phyloP scores from a whole-genome alignment of 2,888 invertebrate species.

The Lordiphosa andalusiaca region DNA sequence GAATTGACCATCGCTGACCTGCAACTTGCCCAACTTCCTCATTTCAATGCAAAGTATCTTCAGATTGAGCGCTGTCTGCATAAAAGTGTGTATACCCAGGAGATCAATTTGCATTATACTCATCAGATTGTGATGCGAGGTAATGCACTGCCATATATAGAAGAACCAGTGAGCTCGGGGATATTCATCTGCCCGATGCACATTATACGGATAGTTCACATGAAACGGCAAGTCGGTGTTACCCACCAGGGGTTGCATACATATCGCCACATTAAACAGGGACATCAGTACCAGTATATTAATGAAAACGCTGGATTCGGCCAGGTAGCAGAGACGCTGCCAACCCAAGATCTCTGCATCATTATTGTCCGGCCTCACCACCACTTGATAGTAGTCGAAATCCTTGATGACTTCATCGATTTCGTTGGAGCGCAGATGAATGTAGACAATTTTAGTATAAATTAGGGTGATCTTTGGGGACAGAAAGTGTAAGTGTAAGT shows the following conservation, averaged over 20 bases:
- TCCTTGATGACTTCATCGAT: constrained; percentile 53
- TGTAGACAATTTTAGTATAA: constrained; percentile 43
- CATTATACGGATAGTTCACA: constrained; percentile 57
- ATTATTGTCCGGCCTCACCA: constrained; percentile 9
- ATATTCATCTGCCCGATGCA: constrained; percentile 37
- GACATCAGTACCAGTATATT: constrained; percentile 30
- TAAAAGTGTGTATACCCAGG: constrained; percentile 48
- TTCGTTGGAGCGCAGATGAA: constrained; percentile 40
- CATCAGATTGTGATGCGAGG: constrained; percentile 49
- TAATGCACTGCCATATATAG: constrained; percentile 56
- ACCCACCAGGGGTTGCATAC: constrained; percentile 59
- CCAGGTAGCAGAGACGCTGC: constrained; percentile 54
- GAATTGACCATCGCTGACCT: constrained; percentile 26
- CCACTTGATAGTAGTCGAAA: constrained; percentile 37
- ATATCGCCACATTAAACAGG: constrained; percentile 54
- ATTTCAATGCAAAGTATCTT: constrained; percentile 66
- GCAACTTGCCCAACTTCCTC: constrained; percentile 38
- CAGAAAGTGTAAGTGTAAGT: background rate
- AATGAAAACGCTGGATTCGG: constrained; percentile 42
- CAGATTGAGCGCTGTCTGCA: constrained; percentile 67
- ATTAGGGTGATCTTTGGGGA: constrained; percentile 56
- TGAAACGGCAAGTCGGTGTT: constrained; percentile 54
- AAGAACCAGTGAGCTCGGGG: constrained; percentile 26
- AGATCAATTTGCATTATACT: constrained; percentile 63
- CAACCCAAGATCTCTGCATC: constrained; percentile 40